Evolutionary conservation across 2,888 invertebrate species (phyloP), one percentile per base, ranked within the genome.

Genomic region (Rotaria sp.): DNA sequence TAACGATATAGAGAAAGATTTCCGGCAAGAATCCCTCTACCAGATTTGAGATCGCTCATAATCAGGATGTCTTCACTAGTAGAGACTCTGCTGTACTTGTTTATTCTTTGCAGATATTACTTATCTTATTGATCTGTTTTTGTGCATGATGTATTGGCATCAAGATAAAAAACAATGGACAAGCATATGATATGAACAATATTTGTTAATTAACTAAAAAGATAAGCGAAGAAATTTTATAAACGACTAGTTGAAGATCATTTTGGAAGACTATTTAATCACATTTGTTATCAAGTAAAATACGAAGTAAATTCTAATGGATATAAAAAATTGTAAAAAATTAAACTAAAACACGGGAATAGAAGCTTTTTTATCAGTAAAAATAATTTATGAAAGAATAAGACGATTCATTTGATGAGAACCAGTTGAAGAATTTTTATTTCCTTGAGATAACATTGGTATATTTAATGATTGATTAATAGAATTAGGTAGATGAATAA

Each of bases 401-500:
- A 38, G 24, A 38, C 74, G 38, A 74, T 24, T 74, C 1, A 74
- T 8, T 38, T 74, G 74, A 74, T 2, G 26, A 74, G 35, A 1
- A 74, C 5, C 3, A 24, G 1, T 38, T 21, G 24, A 38, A 21
- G 1, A 3, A 74, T 74, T 15, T 38, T 38, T 74, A 41, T 35
- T 74, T 74, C 11, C 41, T 38, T 74, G 74, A 74, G 38, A 38
- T 38, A 41, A 38, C 2, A 24, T 10, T 74, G 74, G 24, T 38
- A 11, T 24, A 38, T 8, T 74, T 1, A 41, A 18, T 41, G 38
- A 24, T 38, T 74, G 24, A 74, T 74, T 8, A 74, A 74, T 41
- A 38, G 38, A 38, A 74, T 38, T 74, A 41, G 85, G 89, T 35
- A 91, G 89, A 87, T 91, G 91, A 10, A 96, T 95, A n/a, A 96